These are phyloP conservation scores for Ameiurus melas DNA, from an alignment of 2,113 vertebrate genomes.

Conservation along the genomic window DNA sequence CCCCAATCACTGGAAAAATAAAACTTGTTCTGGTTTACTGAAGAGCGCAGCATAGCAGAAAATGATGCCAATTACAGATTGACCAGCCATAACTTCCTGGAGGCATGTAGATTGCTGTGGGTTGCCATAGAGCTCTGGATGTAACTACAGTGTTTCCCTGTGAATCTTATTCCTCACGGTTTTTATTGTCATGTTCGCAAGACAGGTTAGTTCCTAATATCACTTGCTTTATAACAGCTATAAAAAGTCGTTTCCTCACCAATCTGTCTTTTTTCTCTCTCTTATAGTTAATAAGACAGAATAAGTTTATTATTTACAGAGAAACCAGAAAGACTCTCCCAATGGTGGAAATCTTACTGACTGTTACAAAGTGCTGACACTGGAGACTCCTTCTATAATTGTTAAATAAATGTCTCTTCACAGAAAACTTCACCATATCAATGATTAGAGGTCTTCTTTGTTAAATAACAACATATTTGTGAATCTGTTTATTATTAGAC, in stretches of 20 bases:
- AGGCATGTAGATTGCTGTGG: slow-evolving; percentile 54
- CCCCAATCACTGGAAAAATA: slow-evolving; percentile 67
- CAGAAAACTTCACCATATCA: not conserved
- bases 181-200: not conserved
- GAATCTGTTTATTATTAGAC: not conserved
- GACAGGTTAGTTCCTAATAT: not conserved
- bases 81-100: slow-evolving; percentile 32
- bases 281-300: not conserved
- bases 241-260: not conserved
- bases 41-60: slow-evolving; percentile 72
- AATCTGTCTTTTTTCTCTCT: not conserved
- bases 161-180: not conserved
- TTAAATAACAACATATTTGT: not conserved
- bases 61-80: slow-evolving; percentile 70
- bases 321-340: not conserved
- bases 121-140: slow-evolving; percentile 40
- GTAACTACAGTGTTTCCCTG: slow-evolving; percentile 53
- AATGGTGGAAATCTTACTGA: not conserved
- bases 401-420: not conserved
- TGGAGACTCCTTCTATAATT: not conserved
- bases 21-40: slow-evolving; percentile 72
- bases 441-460: no score
- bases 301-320: not conserved
- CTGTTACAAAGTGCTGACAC: not conserved
- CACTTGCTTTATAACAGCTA: not conserved